Percentiles rank a stretch among this genome's conserved stretches.
phyloP scores from a whole-genome alignment of 1,140 invertebrate species.

The Trichonephila clavipes region DNA sequence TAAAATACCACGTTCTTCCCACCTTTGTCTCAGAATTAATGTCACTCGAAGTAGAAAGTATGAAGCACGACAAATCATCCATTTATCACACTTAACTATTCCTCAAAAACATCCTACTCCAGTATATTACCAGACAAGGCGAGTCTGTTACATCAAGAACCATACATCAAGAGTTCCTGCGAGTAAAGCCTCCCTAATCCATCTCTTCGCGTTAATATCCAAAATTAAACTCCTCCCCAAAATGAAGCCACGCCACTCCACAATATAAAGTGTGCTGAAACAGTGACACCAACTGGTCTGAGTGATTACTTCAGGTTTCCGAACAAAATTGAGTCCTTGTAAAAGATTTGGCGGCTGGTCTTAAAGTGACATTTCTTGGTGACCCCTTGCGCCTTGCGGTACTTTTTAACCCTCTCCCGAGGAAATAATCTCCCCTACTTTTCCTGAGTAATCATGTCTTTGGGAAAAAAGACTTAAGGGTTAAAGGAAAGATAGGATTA shows the following conservation, averaged over 20 bases:
- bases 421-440: conserved; percentile 10
- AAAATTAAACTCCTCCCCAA: conserved; percentile 42
- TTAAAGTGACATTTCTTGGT: conserved; percentile 12
- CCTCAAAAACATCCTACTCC: background rate
- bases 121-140: background rate
- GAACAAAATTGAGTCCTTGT: conserved; percentile 50
- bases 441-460: conserved; percentile 1
- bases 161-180: conserved; percentile 11
- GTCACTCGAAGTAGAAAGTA: background rate
- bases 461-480: background rate
- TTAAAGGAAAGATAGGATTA: conserved; percentile 31
- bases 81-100: conserved; percentile 35
- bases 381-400: background rate
- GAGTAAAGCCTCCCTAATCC: conserved; percentile 19
- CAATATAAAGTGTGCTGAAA: background rate
- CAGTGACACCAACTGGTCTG: conserved; percentile 8
- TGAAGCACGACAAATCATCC: background rate
- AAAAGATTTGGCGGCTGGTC: conserved; percentile 10
- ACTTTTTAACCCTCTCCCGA: conserved; percentile 37
- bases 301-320: conserved; percentile 8
- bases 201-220: conserved; percentile 36
- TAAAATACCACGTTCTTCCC: background rate
- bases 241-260: conserved; percentile 13
- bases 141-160: background rate
- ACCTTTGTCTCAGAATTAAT: conserved; percentile 13